Conservation (phyloP, 2,797 vertebrate species). For the Euthynnus affinis region DNA sequence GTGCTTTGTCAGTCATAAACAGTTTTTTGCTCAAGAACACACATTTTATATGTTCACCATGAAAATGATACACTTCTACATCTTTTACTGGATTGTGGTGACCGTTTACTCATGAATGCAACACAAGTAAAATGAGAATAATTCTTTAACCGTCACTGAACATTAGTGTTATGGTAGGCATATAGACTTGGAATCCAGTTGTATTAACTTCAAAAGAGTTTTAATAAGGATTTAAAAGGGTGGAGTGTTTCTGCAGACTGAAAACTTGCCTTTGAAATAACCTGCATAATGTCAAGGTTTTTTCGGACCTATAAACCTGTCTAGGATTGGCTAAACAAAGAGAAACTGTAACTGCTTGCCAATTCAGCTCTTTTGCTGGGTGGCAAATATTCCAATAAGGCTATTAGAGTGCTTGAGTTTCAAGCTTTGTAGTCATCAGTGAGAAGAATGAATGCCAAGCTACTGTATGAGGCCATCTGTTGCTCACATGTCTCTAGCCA, state of each 20-base stretch:
- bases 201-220: constrained; percentile 1
- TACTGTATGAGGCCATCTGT: neutral
- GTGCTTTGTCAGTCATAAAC: neutral
- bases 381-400: neutral
- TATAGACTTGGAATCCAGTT: neutral
- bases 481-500: constrained; percentile 1
- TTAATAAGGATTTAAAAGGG: no score
- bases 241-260: neutral
- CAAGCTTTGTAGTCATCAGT: neutral
- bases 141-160: neutral
- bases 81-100: neutral
- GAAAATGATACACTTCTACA: neutral
- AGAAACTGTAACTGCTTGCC: neutral
- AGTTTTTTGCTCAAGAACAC: neutral
- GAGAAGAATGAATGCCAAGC: neutral
- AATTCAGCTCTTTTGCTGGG: neutral
- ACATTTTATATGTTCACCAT: no score
- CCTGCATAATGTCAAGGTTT: neutral
- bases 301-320: neutral
- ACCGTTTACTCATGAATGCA: neutral
- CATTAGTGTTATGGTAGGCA: neutral
- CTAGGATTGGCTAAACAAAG: neutral
- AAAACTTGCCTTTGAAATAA: neutral
- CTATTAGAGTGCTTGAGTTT: neutral
- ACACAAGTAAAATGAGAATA: neutral